Percentiles rank a stretch among this genome's conserved stretches.
These are phyloP conservation scores for Synanthedon andrenaeformis DNA, from an alignment of 2,888 invertebrate genomes.

Conservation along the genomic window DNA sequence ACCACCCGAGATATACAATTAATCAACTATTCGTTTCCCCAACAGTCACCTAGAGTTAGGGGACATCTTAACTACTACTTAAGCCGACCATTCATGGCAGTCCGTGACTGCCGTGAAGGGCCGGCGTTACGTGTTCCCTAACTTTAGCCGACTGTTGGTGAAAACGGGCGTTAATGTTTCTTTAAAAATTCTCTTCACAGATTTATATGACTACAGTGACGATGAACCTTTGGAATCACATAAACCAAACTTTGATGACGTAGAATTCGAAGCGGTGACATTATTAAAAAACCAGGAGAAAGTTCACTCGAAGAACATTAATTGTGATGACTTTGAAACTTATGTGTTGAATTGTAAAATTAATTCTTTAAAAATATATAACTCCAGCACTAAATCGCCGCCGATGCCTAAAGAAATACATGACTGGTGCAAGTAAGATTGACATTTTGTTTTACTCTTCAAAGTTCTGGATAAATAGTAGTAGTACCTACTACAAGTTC, in stretches of 20 bases:
- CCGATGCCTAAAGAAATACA: conserved; percentile 37
- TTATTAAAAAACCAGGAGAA: conserved; percentile 18
- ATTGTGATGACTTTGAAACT: conserved; percentile 36
- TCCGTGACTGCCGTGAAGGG: too few species aligned
- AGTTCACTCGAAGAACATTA: conserved; percentile 22
- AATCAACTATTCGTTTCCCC: too few species aligned
- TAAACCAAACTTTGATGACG: conserved; percentile 10
- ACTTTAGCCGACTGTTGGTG: too few species aligned
- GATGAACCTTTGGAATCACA: background rate
- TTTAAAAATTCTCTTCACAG: background rate
- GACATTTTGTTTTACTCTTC: too few species aligned
- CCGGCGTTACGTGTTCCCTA: too few species aligned
- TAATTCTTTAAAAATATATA: conserved; percentile 39
- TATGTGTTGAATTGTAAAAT: conserved; percentile 42
- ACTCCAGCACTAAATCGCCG: conserved; percentile 36
- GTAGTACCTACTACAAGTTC: too few species aligned
- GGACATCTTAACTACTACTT: too few species aligned
- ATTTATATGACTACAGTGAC: background rate
- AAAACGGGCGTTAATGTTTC: too few species aligned
- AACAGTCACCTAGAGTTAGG: too few species aligned
- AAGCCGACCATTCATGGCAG: too few species aligned
- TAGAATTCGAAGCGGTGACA: conserved; percentile 35
- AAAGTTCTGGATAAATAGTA: too few species aligned
- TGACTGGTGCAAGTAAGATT: conserved; percentile 48
- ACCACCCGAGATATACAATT: too few species aligned